Evolutionary conservation across 2,113 vertebrate genomes (phyloP).

Genomic region (Baryphthengus martii): DNA sequence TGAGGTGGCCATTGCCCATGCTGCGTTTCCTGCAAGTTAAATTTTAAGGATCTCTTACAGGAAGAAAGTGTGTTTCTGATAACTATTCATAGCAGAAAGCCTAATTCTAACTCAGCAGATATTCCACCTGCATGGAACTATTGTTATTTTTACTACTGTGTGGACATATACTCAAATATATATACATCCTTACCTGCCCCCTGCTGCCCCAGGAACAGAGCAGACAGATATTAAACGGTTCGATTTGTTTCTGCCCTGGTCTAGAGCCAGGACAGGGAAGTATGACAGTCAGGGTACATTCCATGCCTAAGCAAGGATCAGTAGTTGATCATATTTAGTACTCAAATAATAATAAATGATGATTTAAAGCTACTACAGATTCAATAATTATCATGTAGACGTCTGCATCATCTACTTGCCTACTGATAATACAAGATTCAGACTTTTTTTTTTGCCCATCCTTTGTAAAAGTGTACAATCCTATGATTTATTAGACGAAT

Average conservation of each 20-base stretch:
- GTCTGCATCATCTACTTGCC: not conserved
- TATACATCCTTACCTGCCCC: not conserved
- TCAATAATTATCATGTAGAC: not conserved
- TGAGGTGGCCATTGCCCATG: slow-evolving; percentile 99
- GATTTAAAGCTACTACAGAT: not conserved
- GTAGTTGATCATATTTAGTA: not conserved
- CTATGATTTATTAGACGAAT: not conserved
- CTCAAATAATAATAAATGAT: not conserved
- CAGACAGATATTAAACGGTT: not conserved
- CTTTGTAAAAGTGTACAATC: not conserved
- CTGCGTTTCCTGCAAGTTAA: slow-evolving; percentile 89
- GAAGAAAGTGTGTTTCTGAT: not conserved
- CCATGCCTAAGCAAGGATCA: not conserved
- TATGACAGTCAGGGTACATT: not conserved
- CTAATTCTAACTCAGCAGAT: not conserved
- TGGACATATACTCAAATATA: not conserved
- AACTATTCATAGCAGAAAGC: not conserved
- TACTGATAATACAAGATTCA: not conserved
- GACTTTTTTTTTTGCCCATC: not conserved
- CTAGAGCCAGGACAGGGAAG: not conserved
- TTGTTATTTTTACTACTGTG: too few relatives aligned
- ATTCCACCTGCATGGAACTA: not conserved
- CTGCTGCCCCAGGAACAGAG: not conserved
- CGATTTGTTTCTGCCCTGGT: too few relatives aligned
- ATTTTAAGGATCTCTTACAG: not conserved